phyloP scores from a whole-genome alignment of 2,797 vertebrate species.

The Ctenosaura bakeri region DNA sequence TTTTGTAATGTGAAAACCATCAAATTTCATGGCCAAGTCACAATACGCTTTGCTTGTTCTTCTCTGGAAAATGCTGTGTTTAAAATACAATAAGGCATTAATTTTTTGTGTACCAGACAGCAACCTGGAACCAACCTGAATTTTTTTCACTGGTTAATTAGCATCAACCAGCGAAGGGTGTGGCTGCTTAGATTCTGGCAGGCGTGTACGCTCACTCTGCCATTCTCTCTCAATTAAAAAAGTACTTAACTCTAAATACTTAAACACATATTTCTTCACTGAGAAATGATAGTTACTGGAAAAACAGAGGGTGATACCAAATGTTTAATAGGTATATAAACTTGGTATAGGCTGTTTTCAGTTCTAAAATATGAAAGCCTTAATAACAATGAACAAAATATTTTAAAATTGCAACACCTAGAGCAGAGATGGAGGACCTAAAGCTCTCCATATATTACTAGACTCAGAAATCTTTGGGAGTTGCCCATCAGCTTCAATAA shows the following conservation, averaged over 20 bases:
- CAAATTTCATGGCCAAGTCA: not conserved
- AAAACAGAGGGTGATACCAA: not conserved
- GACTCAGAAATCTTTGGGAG: not conserved
- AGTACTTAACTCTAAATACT: not conserved
- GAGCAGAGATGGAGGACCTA: not conserved
- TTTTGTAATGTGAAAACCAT: not conserved
- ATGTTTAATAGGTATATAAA: not conserved
- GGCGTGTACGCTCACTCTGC: not conserved
- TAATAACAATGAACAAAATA: not conserved
- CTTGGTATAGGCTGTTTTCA: not conserved
- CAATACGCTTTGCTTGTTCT: conserved; percentile 11
- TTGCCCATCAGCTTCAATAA: not conserved
- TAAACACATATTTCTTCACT: not conserved
- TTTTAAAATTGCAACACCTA: not conserved
- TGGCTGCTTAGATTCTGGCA: not conserved
- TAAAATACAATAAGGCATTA: not conserved
- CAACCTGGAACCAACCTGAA: not conserved
- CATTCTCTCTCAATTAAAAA: not conserved
- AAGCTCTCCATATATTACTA: not conserved
- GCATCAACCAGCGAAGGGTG: not conserved
- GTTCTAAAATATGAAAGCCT: not conserved
- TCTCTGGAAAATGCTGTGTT: not conserved
- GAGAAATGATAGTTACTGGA: not conserved
- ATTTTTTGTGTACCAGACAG: not conserved
- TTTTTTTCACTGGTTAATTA: not conserved